These are phyloP conservation scores for Philopotamus ludificatus DNA, from an alignment of 1,140 invertebrate genomes.

Conservation along the genomic window DNA sequence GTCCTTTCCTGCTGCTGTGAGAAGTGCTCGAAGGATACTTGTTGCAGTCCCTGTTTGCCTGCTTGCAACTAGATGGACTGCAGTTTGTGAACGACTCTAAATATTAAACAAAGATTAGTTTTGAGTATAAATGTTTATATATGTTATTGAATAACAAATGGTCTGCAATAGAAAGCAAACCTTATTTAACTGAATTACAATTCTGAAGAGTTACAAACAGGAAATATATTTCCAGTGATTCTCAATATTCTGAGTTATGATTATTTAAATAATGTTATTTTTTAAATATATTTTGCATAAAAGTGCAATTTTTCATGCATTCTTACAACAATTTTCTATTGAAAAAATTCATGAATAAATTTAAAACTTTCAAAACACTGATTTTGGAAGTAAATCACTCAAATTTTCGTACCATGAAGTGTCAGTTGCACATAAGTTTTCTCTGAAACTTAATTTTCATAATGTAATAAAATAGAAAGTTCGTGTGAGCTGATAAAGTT, in stretches of 20 bases:
- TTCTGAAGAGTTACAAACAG: too few relatives aligned
- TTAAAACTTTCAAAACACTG: too few relatives aligned
- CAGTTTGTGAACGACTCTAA: conserved; percentile 79
- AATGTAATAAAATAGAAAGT: neutral
- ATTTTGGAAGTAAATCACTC: neutral
- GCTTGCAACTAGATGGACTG: conserved; percentile 87
- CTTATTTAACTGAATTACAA: neutral
- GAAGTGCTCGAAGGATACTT: conserved; percentile 79
- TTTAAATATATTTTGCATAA: too few relatives aligned
- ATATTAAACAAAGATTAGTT: conserved; percentile 8
- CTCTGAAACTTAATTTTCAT: conserved; percentile 22
- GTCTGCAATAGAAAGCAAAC: neutral
- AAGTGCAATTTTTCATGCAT: too few relatives aligned
- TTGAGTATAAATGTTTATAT: neutral
- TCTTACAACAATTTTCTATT: too few relatives aligned
- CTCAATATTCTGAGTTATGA: too few relatives aligned
- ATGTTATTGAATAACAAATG: too few relatives aligned
- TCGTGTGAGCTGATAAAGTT: neutral
- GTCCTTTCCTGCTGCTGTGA: conserved; percentile 83
- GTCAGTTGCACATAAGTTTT: conserved; percentile 22
- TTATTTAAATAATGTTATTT: too few relatives aligned
- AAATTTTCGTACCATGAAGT: conserved; percentile 27
- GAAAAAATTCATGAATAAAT: too few relatives aligned
- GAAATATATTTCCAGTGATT: too few relatives aligned
- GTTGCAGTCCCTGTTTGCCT: conserved; percentile 87